A percentile compares a stretch with the other conserved stretches of the same genome.
Conservation (phyloP, 2,888 invertebrate species). For the Capitulum mitella region DNA sequence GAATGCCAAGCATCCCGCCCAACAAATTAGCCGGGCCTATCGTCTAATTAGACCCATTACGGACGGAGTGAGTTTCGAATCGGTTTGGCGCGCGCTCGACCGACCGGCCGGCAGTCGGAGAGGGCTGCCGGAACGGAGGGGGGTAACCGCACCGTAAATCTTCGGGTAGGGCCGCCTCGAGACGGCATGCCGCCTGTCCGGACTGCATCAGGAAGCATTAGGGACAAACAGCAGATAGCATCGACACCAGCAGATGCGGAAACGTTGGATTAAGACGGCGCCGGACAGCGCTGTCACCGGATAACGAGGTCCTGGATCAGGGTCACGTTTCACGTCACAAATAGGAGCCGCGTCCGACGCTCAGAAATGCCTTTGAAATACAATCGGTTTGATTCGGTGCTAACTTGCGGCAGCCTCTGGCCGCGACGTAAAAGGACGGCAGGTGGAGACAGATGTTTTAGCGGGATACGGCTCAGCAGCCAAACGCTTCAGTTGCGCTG, state of each 20-base stretch:
- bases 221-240: not conserved
- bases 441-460: not conserved
- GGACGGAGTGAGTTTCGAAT: not conserved
- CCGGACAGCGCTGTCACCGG: not conserved
- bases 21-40: not conserved
- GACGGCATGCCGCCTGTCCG: not conserved
- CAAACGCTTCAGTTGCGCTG: not conserved
- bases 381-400: not conserved
- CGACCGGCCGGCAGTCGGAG: not conserved
- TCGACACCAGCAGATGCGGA: not conserved
- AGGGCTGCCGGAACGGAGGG: not conserved
- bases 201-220: not conserved
- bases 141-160: not conserved
- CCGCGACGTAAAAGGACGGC: not conserved
- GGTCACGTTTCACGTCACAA: not conserved
- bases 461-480: not conserved
- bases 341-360: not conserved
- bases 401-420: not conserved
- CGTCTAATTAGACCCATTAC: not conserved
- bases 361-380: not conserved
- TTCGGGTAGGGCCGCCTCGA: not conserved
- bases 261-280: not conserved
- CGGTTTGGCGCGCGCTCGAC: not conserved
- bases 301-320: not conserved
- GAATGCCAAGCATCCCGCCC: not conserved